Evolutionary conservation across 2,113 vertebrate species (phyloP).

Genomic region (Melanocharis versteri): DNA sequence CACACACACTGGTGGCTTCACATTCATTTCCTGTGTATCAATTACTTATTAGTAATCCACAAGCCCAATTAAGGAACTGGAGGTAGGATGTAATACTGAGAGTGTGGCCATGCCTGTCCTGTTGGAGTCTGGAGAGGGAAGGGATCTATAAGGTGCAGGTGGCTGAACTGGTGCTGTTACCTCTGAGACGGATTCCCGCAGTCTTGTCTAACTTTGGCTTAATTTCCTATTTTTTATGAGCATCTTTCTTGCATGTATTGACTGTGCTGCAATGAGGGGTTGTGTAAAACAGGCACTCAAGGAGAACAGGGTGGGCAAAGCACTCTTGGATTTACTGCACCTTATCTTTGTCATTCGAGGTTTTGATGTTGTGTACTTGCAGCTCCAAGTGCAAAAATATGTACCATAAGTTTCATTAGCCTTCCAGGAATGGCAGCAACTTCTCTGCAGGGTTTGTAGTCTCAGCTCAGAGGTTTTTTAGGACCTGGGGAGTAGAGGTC

Average conservation of each 20-base stretch:
- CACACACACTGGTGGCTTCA: background rate
- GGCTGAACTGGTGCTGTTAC: background rate
- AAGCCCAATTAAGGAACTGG: background rate
- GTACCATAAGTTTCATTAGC: background rate
- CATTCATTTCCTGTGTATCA: conserved; percentile 55
- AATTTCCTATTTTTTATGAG: background rate
- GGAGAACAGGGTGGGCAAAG: background rate
- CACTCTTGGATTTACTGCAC: background rate
- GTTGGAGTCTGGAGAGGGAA: background rate
- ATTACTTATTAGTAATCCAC: conserved; percentile 18
- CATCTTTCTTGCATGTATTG: background rate
- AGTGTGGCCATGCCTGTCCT: background rate
- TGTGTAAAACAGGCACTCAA: background rate
- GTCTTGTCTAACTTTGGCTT: background rate
- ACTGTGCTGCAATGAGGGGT: background rate
- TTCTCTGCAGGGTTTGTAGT: background rate
- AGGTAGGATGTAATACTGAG: background rate
- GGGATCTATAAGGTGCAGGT: background rate
- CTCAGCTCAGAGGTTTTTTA: background rate
- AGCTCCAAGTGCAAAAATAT: background rate
- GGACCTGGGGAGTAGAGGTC: background rate
- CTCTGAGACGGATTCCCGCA: background rate
- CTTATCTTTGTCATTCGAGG: background rate
- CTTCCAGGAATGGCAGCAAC: background rate
- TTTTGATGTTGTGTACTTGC: background rate